These are phyloP conservation scores for Mellivora capensis DNA, from an alignment of 2,113 vertebrate genomes.

Conservation along the genomic window DNA sequence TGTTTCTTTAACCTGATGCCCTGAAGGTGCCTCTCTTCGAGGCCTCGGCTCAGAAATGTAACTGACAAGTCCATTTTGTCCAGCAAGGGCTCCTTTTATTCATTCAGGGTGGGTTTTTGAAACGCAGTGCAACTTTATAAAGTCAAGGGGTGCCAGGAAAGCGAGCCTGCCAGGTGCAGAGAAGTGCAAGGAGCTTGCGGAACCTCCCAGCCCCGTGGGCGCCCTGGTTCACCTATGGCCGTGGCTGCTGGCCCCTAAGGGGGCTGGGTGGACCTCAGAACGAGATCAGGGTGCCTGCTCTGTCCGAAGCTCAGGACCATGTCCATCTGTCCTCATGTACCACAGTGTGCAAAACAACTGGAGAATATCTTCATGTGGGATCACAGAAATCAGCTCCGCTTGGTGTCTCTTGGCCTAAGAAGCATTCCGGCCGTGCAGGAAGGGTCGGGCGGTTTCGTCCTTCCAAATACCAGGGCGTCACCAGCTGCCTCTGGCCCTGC, in stretches of 20 bases:
- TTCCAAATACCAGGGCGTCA: not conserved
- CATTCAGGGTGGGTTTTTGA: constrained; percentile 74
- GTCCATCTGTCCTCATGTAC: constrained; percentile 28
- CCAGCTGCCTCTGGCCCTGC: not conserved
- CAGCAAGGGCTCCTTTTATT: constrained; percentile 75
- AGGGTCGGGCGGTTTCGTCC: not conserved
- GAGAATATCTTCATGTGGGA: constrained; percentile 45
- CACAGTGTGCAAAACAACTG: constrained; percentile 71
- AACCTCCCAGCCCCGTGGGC: constrained; percentile 39
- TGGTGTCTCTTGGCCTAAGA: constrained; percentile 52
- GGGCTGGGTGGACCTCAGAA: constrained; percentile 63
- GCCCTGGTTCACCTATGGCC: not conserved
- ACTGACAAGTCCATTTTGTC: constrained; percentile 44
- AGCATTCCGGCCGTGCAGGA: constrained; percentile 53
- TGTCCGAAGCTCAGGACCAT: constrained; percentile 71
- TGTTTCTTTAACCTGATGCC: not conserved
- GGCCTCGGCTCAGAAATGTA: not conserved
- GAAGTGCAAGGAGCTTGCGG: constrained; percentile 71
- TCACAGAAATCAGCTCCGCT: constrained; percentile 23
- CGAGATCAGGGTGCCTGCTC: constrained; percentile 76
- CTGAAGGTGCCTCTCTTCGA: not conserved
- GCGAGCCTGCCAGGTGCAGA: constrained; percentile 44
- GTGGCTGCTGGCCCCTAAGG: not conserved
- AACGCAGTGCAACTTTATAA: constrained; percentile 71
- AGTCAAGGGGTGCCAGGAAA: constrained; percentile 75